These are phyloP conservation scores for Aythya baeri DNA, from an alignment of 2,113 vertebrate species.

Conservation along the genomic window DNA sequence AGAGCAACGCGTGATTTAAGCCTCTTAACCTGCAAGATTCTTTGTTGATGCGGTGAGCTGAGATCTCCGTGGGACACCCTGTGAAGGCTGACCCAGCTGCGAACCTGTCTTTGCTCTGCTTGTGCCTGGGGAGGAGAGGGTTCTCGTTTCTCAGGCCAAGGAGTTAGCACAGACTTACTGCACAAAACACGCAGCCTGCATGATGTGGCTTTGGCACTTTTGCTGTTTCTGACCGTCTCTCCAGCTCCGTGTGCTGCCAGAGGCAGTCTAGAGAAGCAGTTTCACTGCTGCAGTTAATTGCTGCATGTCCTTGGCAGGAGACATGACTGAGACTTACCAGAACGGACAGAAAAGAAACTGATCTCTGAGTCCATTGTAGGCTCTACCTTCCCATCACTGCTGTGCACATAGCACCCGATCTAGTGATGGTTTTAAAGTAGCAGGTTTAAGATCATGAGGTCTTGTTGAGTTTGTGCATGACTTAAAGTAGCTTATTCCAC, in stretches of 20 bases:
- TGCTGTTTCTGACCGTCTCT: neutral
- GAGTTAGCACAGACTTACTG: rapidly evolving
- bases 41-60: neutral
- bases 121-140: neutral
- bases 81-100: neutral
- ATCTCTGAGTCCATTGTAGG: rapidly evolving
- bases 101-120: neutral
- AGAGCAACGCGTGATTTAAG: neutral
- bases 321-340: neutral
- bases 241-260: neutral
- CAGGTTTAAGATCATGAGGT: rapidly evolving
- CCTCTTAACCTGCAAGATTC: neutral
- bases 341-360: neutral
- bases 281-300: neutral
- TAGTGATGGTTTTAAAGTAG: neutral
- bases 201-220: neutral
- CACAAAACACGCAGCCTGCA: neutral
- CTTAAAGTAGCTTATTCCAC: rapidly evolving
- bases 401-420: too few relatives aligned
- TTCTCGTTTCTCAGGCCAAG: neutral
- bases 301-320: neutral
- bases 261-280: neutral
- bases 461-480: too few relatives aligned
- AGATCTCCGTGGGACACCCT: neutral
- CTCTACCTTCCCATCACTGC: neutral